A percentile compares a stretch with the other conserved stretches of the same genome.
phyloP scores from a whole-genome alignment of 2,797 vertebrate genomes.

The Eulemur rubriventer region DNA sequence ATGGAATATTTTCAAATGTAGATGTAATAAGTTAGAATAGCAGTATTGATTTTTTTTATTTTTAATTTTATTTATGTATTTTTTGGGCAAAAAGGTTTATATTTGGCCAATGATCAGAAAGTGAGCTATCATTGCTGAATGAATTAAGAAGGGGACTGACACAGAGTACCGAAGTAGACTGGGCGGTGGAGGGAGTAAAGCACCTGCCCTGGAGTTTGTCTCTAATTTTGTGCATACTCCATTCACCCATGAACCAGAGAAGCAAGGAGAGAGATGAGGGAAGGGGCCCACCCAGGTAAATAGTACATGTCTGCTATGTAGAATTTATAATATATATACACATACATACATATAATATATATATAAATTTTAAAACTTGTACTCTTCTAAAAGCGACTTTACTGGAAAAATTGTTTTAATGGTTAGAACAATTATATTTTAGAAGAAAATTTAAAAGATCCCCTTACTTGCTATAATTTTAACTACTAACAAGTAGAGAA shows the following conservation, averaged over 20 bases:
- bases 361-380: not conserved
- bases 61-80: not conserved
- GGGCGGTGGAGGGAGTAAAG: not conserved
- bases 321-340: not conserved
- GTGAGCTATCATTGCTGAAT: not conserved
- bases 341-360: no score
- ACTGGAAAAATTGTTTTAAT: not conserved
- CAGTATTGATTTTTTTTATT: not conserved
- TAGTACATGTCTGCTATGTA: not conserved
- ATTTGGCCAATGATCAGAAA: not conserved
- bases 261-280: not conserved
- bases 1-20: constrained; percentile 24
- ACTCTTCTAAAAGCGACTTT: not conserved
- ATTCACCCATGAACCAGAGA: not conserved
- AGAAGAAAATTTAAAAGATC: not conserved
- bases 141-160: not conserved
- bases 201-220: not conserved
- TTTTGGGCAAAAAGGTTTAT: not conserved
- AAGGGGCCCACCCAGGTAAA: not conserved
- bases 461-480: not conserved
- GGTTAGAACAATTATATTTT: not conserved
- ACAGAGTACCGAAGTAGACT: not conserved
- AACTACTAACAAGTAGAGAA: not conserved
- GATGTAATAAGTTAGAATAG: constrained; percentile 7
- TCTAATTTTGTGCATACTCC: not conserved